These are phyloP conservation scores for Gnathonemus longibarbis DNA, from an alignment of 2,113 vertebrate species.

Conservation along the genomic window DNA sequence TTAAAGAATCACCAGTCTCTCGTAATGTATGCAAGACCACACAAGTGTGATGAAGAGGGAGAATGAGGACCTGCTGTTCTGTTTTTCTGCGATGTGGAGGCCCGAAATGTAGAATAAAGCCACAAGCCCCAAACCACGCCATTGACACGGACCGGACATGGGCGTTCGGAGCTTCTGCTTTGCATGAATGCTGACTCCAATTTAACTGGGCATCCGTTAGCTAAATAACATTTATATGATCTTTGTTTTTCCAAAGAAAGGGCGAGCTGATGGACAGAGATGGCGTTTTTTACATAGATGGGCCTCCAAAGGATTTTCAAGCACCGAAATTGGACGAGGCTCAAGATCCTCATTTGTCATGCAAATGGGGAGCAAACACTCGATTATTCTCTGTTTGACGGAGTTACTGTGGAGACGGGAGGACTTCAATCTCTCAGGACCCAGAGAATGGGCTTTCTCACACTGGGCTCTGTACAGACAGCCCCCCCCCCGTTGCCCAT, in stretches of 20 bases:
- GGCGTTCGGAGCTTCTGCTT: neutral
- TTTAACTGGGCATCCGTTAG: neutral
- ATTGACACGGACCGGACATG: neutral
- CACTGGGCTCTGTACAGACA: neutral
- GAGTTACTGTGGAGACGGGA: constrained; percentile 3
- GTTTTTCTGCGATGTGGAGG: neutral
- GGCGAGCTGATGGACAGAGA: neutral
- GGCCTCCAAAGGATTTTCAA: neutral
- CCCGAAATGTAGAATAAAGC: neutral
- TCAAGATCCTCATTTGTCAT: constrained; percentile 9
- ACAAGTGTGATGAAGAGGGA: neutral
- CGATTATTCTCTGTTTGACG: constrained; percentile 14
- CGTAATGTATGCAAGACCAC: neutral
- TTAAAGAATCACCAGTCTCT: neutral
- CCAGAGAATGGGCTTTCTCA: constrained; percentile 16
- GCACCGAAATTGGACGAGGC: neutral
- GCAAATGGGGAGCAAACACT: constrained; percentile 17
- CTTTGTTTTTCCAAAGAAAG: neutral
- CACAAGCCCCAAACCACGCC: neutral
- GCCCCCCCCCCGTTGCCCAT: neutral
- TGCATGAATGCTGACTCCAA: neutral
- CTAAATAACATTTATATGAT: constrained; percentile 3
- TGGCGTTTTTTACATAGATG: neutral
- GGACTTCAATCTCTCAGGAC: constrained; percentile 15
- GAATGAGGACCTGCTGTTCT: neutral